Evolutionary conservation across 2,113 vertebrate species (phyloP).

Genomic region (Ploceus nigricollis): DNA sequence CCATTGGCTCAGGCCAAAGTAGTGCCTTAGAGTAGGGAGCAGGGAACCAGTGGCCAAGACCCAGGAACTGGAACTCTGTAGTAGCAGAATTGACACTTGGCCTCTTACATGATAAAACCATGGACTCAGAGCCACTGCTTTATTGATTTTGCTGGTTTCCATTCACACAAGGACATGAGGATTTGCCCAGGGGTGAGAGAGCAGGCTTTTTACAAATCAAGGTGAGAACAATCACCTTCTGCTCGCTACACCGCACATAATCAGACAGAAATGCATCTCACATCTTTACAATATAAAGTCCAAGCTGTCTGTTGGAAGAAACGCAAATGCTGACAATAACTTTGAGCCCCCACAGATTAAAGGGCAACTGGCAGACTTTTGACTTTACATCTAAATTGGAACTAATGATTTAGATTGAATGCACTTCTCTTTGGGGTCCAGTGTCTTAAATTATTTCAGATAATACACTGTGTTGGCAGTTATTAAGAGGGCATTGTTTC

Average conservation of each 20-base stretch:
- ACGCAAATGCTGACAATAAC: not conserved
- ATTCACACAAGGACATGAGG: not conserved
- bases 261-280: not conserved
- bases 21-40: fast-evolving
- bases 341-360: not conserved
- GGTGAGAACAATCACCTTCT: not conserved
- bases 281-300: not conserved
- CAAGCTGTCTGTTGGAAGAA: constrained; percentile 3
- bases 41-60: not conserved
- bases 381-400: not conserved
- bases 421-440: not conserved
- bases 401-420: not conserved
- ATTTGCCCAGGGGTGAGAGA: not conserved
- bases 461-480: not conserved
- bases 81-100: not conserved
- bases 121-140: not conserved
- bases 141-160: not conserved
- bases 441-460: not conserved
- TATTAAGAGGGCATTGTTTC: not conserved
- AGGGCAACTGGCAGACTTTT: not conserved
- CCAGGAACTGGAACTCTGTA: not conserved
- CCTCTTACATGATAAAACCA: not conserved
- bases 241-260: not conserved
- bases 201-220: not conserved
- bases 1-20: not conserved